Evolutionary conservation across 2,113 vertebrate genomes (phyloP), one percentile per base, ranked within the genome.

Genomic region (Corythaixoides concolor): DNA sequence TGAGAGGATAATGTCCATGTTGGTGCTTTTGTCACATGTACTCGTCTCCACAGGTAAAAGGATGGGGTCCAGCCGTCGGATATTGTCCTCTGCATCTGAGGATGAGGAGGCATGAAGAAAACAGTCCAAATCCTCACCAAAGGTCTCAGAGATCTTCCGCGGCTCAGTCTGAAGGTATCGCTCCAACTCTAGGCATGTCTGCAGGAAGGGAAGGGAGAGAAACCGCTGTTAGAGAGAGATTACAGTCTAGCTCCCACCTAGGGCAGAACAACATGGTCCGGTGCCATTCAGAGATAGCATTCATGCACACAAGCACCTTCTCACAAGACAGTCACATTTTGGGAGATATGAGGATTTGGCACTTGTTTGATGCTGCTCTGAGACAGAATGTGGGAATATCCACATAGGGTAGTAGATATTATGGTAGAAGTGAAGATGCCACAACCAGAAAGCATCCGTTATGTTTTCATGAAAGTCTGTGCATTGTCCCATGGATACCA

Each of bases 161-260:
- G 99, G 99, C 78, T 99, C 99, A 0, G 99, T 99, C 98, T 99
- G 99, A 89, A 99, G 98, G 96, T 99, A 99, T 58, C 99, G 99
- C 97, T 99, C 99, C 98, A 99, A 93, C 89, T 99, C 99, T 90
- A 99, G 98, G 96, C 99, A 99, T 80, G 99, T 99, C 99, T 99
- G 97, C 55, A 93, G 84, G 88, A 68, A 64, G 73, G 92, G 37
- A 93, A 87, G 79, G 89, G 79, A 85, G 59, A 96, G 66, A 97
- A 97, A 95, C 11, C 8, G 28, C 66, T 66, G 83, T 97, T 96
- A 98, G 93, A 97, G n/a, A 64, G 26, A 73, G 28, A n/a, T 70
- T 35, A 21, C 43, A 77, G 45, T 15, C 56, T 0, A 70, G 47
- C 41, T 89, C 49, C 55, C 82, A 83, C 43, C 2, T 2, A 37